These are phyloP conservation scores for Heliangelus exortis DNA, from an alignment of 2,797 vertebrate genomes.

Conservation along the genomic window DNA sequence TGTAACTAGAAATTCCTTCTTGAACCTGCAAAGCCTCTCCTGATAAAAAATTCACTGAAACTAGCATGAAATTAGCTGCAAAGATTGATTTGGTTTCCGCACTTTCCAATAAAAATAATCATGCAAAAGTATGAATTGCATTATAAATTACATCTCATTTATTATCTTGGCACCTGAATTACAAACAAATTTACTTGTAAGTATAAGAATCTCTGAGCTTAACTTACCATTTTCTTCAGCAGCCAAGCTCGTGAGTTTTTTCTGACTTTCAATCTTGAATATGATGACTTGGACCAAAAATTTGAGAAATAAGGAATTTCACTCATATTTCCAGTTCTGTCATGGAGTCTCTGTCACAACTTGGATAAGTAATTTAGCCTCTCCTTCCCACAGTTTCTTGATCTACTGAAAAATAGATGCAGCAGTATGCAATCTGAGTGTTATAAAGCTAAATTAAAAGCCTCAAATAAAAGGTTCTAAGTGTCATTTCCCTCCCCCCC, in stretches of 20 bases:
- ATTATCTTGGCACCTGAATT: constrained; percentile 42
- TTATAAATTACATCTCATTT: constrained; percentile 19
- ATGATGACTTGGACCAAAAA: background rate
- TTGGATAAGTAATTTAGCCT: constrained; percentile 3
- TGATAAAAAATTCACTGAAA: constrained; percentile 2
- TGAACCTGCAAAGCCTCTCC: constrained; percentile 15
- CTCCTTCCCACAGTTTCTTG: background rate
- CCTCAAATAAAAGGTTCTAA: constrained; percentile 35
- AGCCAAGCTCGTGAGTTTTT: constrained; percentile 10
- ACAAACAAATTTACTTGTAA: constrained; percentile 7
- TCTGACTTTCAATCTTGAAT: background rate
- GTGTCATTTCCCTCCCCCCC: background rate
- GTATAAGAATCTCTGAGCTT: background rate
- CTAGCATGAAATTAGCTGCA: background rate
- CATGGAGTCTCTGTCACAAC: background rate
- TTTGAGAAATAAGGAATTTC: constrained; percentile 6
- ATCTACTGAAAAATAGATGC: constrained; percentile 8
- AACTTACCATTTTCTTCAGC: background rate
- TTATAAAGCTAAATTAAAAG: constrained; percentile 39
- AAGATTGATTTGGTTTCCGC: background rate
- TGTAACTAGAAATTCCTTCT: constrained; percentile 13
- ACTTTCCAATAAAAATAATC: constrained; percentile 48
- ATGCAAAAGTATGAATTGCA: background rate
- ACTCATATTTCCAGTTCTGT: constrained; percentile 28
- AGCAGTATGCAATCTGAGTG: background rate